Conservation (phyloP, 2,113 vertebrate genomes). For the Tylochromis polylepis region DNA sequence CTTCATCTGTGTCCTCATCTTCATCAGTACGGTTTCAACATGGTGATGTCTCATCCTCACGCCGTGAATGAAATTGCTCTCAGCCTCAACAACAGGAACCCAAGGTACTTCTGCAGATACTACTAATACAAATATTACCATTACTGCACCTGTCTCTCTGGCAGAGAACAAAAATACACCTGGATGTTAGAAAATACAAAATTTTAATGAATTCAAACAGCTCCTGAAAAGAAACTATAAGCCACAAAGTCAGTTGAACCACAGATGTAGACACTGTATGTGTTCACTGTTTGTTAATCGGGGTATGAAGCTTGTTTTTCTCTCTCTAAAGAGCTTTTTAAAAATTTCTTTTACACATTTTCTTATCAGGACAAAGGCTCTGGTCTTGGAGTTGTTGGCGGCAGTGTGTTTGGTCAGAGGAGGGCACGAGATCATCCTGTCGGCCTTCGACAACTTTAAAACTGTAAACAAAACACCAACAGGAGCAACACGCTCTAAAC, state of each 20-base stretch:
- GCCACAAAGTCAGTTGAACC: background rate
- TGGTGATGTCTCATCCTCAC: slow-evolving; percentile 97
- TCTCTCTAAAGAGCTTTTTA: background rate
- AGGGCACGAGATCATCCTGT: slow-evolving; percentile 94
- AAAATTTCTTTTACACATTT: background rate
- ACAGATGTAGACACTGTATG: background rate
- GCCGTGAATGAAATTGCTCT: slow-evolving; percentile 96
- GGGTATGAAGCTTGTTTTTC: background rate
- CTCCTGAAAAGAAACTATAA: background rate
- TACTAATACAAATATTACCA: background rate
- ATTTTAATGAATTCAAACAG: background rate
- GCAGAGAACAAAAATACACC: background rate
- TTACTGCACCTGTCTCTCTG: background rate
- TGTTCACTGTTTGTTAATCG: background rate
- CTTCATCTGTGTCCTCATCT: background rate
- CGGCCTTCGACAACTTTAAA: slow-evolving; percentile 96
- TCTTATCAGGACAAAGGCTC: slow-evolving; percentile 86
- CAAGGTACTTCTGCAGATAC: slow-evolving; percentile 75
- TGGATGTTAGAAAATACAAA: background rate
- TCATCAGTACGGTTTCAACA: slow-evolving; percentile 94
- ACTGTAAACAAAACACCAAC: slow-evolving; percentile 73
- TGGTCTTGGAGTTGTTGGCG: slow-evolving; percentile 90
- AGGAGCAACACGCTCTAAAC: background rate
- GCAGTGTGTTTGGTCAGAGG: slow-evolving; percentile 95
- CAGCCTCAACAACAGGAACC: slow-evolving; percentile 96